phyloP scores from a whole-genome alignment of 2,797 vertebrate species.

The Geotrypetes seraphini region DNA sequence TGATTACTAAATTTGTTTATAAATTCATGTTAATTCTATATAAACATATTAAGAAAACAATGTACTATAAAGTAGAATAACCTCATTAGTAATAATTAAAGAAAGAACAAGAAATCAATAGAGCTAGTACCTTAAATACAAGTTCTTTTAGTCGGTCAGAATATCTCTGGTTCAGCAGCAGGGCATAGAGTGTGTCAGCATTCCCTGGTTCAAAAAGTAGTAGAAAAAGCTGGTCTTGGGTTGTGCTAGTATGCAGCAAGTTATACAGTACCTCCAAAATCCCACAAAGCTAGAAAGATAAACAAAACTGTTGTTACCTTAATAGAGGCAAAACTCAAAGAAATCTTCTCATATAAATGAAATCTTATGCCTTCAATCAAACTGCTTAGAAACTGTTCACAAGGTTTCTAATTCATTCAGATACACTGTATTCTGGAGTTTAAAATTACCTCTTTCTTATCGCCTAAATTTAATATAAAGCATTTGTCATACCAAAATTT shows the following conservation, averaged over 20 bases:
- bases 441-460: too few species aligned
- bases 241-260: constrained; percentile 74
- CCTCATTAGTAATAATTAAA: not conserved
- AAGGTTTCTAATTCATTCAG: too few species aligned
- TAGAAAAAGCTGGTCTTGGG: constrained; percentile 83
- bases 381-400: too few species aligned
- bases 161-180: constrained; percentile 82
- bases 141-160: constrained; percentile 80
- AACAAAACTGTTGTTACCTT: too few species aligned
- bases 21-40: not conserved
- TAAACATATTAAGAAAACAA: constrained; percentile 1
- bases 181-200: constrained; percentile 84
- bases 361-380: too few species aligned
- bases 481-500: too few species aligned
- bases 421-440: too few species aligned
- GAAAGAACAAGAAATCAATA: not conserved
- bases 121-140: constrained; percentile 78
- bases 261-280: constrained; percentile 76
- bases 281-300: constrained; percentile 63
- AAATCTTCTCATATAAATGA: too few species aligned
- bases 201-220: constrained; percentile 84
- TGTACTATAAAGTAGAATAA: not conserved
- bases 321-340: too few species aligned
- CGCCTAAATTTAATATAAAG: too few species aligned
- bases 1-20: not conserved